phyloP scores from a whole-genome alignment of 2,113 vertebrate genomes.

The Bubalus kerabau region DNA sequence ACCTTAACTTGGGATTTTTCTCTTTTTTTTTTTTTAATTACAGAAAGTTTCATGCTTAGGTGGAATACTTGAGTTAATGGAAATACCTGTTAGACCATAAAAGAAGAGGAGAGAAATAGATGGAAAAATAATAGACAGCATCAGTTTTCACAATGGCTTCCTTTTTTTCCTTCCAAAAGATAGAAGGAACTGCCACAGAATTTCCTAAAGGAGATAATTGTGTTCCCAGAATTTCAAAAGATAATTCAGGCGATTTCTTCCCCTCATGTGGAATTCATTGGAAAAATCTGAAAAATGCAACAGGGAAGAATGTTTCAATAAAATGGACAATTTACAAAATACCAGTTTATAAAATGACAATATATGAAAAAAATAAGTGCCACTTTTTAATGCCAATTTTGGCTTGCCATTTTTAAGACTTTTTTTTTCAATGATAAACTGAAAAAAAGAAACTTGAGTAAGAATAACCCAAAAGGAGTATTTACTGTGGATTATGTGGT shows the following conservation, averaged over 20 bases:
- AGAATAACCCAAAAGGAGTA: neutral
- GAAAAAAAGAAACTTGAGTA: neutral
- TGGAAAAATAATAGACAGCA: neutral
- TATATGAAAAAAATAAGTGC: slow-evolving; percentile 6
- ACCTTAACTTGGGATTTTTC: neutral
- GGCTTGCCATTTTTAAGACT: neutral
- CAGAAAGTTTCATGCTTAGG: neutral
- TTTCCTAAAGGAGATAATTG: neutral
- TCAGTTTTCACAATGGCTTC: neutral
- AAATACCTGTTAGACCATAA: neutral
- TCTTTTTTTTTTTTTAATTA: neutral
- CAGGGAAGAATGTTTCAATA: neutral
- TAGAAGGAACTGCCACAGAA: neutral
- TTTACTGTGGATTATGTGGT: neutral
- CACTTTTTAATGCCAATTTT: neutral
- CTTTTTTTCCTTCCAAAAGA: neutral
- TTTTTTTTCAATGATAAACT: neutral
- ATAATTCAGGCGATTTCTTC: neutral
- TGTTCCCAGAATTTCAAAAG: neutral
- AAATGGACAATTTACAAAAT: neutral
- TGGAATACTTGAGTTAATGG: neutral
- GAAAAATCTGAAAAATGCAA: neutral
- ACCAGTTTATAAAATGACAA: neutral
- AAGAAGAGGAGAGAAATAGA: neutral
- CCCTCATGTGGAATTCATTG: neutral